Base-by-base conservation (phyloP, 2,888 invertebrate species). In the Acronicta aceris region DNA sequence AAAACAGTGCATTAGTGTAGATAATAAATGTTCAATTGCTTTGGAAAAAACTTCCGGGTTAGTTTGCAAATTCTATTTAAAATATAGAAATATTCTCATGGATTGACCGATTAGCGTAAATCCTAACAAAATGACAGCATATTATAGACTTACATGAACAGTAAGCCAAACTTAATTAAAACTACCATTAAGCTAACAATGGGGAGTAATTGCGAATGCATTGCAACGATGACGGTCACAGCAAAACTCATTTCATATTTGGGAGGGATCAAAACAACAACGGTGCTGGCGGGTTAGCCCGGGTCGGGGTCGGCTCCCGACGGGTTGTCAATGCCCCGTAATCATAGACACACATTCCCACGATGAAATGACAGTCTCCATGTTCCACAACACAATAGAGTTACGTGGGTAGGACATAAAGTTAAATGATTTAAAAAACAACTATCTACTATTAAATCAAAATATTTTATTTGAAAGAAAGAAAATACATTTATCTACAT, bases 191-290 rank as follows among this genome's bases (percentile, higher is more conserved):
- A 40, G 9, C 38, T 16, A 59, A 78, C 79, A 79, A 81, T 81
- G 72, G 67, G 54, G 61, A 71, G 68, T 79, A 81, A 83, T 82
- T 77, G 65, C 71, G 59, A 76, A 71, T 74, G 71, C 74, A 65
- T 74, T 62, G 56, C 72, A 55, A 60, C 68, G 76, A 79, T 79
- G 79, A 76, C 74, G 68, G 78, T 77, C 75, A 74, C 60, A 65
- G 59, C 63, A 57, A 62, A 76, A 56, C 76, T 69, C 75, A 75
- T 76, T 76, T 78, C 66, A 75, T 72, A 81, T 78, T 81, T 77
- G 59, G 76, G 71, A 76, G 81, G 81, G 81, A 77, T 67, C 74
- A 66, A 79, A 79, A 76, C 78, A 74, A 75, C 71, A 38, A 38
- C 38, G 5, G 38, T n/a, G 38, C n/a, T 38, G 62, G 70, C 54